A percentile compares a stretch with the other conserved stretches of the same genome.
Conservation (phyloP, 2,888 invertebrate genomes). For the Eristalinus sepulchralis region DNA sequence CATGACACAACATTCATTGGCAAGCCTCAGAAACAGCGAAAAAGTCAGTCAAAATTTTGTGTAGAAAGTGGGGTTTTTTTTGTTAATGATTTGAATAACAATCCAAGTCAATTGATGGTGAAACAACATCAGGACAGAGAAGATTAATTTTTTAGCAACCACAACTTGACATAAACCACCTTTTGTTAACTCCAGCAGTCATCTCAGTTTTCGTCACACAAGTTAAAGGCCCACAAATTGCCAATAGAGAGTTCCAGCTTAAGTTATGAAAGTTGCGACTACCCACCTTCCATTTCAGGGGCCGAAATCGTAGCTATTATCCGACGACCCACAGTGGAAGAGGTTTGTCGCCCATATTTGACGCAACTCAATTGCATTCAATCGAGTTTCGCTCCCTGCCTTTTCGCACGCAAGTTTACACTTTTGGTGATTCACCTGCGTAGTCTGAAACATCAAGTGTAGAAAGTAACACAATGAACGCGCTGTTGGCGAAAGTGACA, state of each 20-base stretch:
- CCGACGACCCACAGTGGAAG: not conserved
- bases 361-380: conserved; percentile 6
- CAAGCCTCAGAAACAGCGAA: too few species aligned
- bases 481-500: conserved; percentile 28
- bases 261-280: conserved; percentile 14
- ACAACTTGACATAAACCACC: not conserved
- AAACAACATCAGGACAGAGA: not conserved
- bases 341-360: not conserved
- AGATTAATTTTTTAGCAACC: not conserved
- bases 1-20: too few species aligned
- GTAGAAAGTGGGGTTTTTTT: too few species aligned
- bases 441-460: conserved; percentile 8
- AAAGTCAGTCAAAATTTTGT: too few species aligned
- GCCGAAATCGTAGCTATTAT: not conserved
- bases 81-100: too few species aligned
- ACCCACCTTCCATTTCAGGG: not conserved
- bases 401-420: conserved; percentile 26
- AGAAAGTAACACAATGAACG: conserved; percentile 54
- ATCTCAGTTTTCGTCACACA: not conserved
- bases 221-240: not conserved
- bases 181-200: not conserved
- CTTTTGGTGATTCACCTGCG: conserved; percentile 9
- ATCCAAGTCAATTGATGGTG: not conserved
- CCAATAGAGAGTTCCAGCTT: not conserved
- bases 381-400: conserved; percentile 8